These are phyloP conservation scores for Sympetrum striolatum DNA, from an alignment of 2,888 invertebrate species.

Conservation along the genomic window DNA sequence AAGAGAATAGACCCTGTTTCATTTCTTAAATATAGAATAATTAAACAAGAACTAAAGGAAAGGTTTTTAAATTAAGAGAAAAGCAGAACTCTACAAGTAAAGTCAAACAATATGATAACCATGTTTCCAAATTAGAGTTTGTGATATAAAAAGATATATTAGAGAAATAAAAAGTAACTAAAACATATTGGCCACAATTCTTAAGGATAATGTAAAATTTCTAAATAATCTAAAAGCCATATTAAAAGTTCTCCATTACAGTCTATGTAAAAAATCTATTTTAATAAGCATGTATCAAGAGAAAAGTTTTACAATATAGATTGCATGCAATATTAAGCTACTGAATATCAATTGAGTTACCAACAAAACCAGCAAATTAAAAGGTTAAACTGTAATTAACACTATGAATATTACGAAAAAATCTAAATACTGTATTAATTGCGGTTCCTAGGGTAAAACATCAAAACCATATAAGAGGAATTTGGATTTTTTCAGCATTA, in stretches of 20 bases:
- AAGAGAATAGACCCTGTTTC: neutral
- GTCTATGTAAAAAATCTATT: neutral
- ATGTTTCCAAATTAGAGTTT: too few relatives aligned
- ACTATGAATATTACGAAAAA: neutral
- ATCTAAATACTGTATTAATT: neutral
- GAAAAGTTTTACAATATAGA: neutral
- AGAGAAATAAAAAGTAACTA: neutral
- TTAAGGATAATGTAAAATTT: neutral
- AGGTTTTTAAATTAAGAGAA: neutral
- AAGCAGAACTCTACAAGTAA: neutral
- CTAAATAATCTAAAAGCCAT: neutral
- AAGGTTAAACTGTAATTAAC: neutral
- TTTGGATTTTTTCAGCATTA: neutral
- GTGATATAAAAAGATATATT: neutral
- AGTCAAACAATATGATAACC: too few relatives aligned
- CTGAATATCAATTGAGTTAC: neutral
- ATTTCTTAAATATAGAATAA: neutral
- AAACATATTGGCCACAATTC: neutral
- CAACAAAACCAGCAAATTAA: neutral
- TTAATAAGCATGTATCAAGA: neutral
- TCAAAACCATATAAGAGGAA: neutral
- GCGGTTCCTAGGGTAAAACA: too few relatives aligned
- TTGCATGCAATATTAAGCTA: neutral
- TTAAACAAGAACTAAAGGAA: neutral
- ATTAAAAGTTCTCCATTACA: neutral